Evolutionary conservation across 53 echinoderm and acorn worm genomes (phyloP).

Genomic region (Echinometra lucunter): DNA sequence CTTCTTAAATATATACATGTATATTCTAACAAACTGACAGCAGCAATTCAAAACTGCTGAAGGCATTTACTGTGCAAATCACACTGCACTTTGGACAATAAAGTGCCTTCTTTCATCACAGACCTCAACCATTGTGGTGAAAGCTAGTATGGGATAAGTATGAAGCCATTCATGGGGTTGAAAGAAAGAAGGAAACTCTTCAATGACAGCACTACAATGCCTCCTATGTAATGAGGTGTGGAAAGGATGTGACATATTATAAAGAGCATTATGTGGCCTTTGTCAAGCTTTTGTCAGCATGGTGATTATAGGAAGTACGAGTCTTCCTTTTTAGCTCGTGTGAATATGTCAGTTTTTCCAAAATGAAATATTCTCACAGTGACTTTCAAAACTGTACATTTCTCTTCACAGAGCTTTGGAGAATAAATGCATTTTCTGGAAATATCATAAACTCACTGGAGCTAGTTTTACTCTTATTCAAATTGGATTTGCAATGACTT

Average conservation of each 20-base stretch:
- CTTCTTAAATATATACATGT: neutral
- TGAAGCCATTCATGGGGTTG: neutral
- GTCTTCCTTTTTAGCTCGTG: neutral
- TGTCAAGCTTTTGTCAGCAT: constrained; percentile 1
- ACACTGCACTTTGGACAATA: constrained; percentile 4
- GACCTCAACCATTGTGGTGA: constrained; percentile 1
- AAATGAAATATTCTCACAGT: too few relatives aligned
- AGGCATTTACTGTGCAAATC: constrained; percentile 15
- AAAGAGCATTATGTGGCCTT: neutral
- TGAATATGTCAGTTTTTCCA: too few relatives aligned
- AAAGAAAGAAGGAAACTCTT: constrained; percentile 22
- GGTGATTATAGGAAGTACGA: neutral
- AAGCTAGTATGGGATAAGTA: neutral
- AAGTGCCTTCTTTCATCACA: neutral
- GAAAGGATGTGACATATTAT: neutral
- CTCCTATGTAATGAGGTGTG: constrained; percentile 1
- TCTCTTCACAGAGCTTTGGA: too few relatives aligned
- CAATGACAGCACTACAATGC: constrained; percentile 1
- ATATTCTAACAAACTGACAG: neutral
- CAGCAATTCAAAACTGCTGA: neutral
- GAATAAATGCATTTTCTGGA: too few relatives aligned
- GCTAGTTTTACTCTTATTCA: too few relatives aligned
- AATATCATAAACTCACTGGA: too few relatives aligned
- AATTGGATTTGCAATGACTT: too few relatives aligned
- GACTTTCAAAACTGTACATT: too few relatives aligned